Evolutionary conservation across 2,113 vertebrate species (phyloP).

Genomic region (Cairina moschata): DNA sequence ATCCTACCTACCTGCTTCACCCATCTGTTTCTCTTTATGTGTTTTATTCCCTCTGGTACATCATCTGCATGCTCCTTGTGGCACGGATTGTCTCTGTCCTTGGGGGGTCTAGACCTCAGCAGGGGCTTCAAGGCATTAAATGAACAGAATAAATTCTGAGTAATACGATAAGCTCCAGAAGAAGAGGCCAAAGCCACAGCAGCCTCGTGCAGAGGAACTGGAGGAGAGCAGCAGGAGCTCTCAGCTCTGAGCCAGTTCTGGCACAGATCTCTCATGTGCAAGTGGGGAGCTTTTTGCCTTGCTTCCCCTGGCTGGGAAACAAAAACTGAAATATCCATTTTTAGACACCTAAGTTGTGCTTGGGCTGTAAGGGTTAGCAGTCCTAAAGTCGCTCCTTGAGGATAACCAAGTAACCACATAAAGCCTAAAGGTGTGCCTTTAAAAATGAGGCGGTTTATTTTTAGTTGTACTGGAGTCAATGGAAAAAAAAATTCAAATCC

Average conservation of each 20-base stretch:
- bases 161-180: neutral
- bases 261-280: neutral
- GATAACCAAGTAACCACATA: neutral
- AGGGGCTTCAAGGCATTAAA: neutral
- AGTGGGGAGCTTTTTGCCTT: neutral
- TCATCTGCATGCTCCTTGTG: neutral
- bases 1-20: neutral
- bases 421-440: neutral
- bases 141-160: neutral
- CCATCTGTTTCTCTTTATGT: neutral
- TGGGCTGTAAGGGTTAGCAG: neutral
- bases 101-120: neutral
- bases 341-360: neutral
- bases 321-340: neutral
- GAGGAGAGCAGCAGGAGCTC: neutral
- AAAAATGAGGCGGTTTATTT: neutral
- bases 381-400: neutral
- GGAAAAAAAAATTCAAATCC: neutral
- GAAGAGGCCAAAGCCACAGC: neutral
- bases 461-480: neutral
- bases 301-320: neutral
- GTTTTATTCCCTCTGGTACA: accelerated
- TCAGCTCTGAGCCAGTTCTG: accelerated
- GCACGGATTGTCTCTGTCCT: neutral
- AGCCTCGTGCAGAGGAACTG: neutral